Evolutionary conservation across 2,797 vertebrate species (phyloP).

Genomic region (Paedocypris micromegethes): DNA sequence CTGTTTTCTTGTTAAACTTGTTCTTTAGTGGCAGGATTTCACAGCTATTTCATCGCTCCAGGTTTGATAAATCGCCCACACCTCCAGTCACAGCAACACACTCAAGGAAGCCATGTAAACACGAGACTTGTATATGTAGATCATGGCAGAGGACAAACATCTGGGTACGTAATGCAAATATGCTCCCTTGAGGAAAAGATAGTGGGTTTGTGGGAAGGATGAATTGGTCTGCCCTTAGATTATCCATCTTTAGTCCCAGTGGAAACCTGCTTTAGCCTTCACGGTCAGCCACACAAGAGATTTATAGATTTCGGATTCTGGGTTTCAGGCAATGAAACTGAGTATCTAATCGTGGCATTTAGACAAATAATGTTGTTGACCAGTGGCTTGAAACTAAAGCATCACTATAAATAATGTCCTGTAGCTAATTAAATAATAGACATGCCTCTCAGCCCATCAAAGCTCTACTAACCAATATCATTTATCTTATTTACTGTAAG

Average conservation of each 20-base stretch:
- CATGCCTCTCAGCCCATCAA: not conserved
- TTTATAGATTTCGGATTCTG: conserved; percentile 38
- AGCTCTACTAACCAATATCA: too few species aligned
- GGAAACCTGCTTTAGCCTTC: conserved; percentile 42
- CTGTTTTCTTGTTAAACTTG: conserved; percentile 19
- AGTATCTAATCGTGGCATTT: conserved; percentile 31
- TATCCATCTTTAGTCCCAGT: conserved; percentile 43
- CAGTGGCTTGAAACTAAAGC: conserved; percentile 12
- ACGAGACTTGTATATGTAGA: conserved; percentile 31
- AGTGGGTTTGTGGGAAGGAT: conserved; percentile 33
- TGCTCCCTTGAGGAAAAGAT: conserved; percentile 13
- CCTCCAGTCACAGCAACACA: conserved; percentile 5
- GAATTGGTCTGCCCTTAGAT: conserved; percentile 38
- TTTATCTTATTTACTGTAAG: too few species aligned
- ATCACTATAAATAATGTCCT: conserved; percentile 12
- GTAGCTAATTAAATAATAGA: conserved; percentile 18
- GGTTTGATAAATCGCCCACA: conserved; percentile 39
- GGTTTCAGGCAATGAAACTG: conserved; percentile 16
- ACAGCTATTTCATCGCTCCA: conserved; percentile 2
- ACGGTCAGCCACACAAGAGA: conserved; percentile 41
- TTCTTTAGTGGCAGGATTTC: not conserved
- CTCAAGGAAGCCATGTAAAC: conserved; percentile 26
- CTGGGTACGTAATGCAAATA: conserved; percentile 31
- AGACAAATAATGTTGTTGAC: conserved; percentile 34
- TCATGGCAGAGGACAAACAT: conserved; percentile 37